phyloP scores from a whole-genome alignment of 2,888 invertebrate species.

The Belgica antarctica region DNA sequence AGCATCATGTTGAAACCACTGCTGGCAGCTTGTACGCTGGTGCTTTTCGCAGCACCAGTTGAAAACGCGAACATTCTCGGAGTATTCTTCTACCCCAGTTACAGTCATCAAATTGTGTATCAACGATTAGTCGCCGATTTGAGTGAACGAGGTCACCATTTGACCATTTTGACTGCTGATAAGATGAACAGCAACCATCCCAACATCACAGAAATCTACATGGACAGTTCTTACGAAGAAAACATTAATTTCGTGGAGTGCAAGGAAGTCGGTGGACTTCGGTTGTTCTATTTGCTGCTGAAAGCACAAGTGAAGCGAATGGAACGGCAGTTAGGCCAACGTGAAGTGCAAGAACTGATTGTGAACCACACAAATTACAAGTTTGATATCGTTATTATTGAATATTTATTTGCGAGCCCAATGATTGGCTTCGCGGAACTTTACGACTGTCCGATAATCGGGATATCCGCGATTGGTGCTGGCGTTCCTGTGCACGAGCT shows the following conservation, averaged over 20 bases:
- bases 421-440: slow-evolving; percentile 47
- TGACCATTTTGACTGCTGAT: slow-evolving; percentile 29
- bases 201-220: slow-evolving; percentile 20
- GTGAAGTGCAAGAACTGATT: slow-evolving; percentile 48
- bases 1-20: not conserved
- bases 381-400: slow-evolving; percentile 49
- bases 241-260: slow-evolving; percentile 21
- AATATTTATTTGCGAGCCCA: slow-evolving; percentile 46
- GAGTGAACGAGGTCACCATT: slow-evolving; percentile 6
- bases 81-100: slow-evolving; percentile 29
- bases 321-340: slow-evolving; percentile 44
- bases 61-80: slow-evolving; percentile 32
- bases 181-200: slow-evolving; percentile 21
- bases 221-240: slow-evolving; percentile 32
- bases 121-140: slow-evolving; percentile 14
- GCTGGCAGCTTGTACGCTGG: not conserved
- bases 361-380: slow-evolving; percentile 46
- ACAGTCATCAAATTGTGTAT: slow-evolving; percentile 23
- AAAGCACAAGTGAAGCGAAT: not conserved
- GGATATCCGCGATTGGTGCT: slow-evolving; percentile 48
- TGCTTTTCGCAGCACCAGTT: not conserved
- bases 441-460: slow-evolving; percentile 46
- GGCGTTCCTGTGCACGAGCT: slow-evolving; percentile 48
- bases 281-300: not conserved
- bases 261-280: not conserved